phyloP scores from a whole-genome alignment of 2,113 vertebrate genomes.

The Numenius arquata region DNA sequence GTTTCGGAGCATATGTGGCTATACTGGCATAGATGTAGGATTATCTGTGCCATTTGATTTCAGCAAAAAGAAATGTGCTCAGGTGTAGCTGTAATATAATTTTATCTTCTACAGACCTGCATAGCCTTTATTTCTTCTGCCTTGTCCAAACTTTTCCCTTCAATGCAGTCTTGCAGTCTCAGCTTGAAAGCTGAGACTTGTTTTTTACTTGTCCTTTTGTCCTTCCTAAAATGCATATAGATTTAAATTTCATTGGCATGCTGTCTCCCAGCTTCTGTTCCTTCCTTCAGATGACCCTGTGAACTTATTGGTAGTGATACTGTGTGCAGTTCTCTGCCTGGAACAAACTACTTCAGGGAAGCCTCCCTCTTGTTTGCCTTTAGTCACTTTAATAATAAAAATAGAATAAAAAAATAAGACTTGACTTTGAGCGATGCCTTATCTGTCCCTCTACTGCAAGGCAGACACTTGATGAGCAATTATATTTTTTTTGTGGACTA shows the following conservation, averaged over 20 bases:
- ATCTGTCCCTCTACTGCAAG: neutral
- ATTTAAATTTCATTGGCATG: constrained; percentile 9
- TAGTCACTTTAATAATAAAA: neutral
- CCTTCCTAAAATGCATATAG: neutral
- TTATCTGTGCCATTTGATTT: neutral
- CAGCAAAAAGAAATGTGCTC: neutral
- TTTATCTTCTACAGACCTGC: neutral
- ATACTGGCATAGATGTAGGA: neutral
- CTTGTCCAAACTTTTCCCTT: neutral
- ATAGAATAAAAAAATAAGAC: neutral
- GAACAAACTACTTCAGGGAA: neutral
- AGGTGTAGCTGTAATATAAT: neutral
- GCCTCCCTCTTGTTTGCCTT: neutral
- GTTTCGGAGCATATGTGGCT: accelerated
- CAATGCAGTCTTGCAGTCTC: neutral
- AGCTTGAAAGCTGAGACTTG: neutral
- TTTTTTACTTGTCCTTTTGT: neutral
- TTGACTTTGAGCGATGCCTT: neutral
- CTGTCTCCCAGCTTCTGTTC: neutral
- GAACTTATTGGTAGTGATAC: neutral
- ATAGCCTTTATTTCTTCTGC: neutral
- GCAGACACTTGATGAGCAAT: neutral
- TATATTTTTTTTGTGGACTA: neutral
- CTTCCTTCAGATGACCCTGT: neutral
- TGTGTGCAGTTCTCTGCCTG: neutral